phyloP scores from a whole-genome alignment of 2,888 invertebrate species.

The Harpagoxenus sublaevis region DNA sequence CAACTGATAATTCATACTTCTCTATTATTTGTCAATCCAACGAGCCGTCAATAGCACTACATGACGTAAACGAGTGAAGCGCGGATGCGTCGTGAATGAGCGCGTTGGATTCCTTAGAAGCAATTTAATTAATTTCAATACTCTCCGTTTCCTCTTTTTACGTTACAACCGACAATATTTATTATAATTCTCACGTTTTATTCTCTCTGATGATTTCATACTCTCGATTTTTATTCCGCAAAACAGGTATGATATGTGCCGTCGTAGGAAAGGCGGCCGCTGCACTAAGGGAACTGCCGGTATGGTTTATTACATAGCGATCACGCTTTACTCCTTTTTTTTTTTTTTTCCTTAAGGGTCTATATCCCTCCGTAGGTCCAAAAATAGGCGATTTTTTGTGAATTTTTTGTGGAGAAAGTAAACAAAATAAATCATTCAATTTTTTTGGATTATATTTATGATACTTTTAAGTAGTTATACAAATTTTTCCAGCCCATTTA shows the following conservation, averaged over 20 bases:
- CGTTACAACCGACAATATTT: constrained; percentile 9
- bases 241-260: constrained; percentile 99
- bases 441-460: too few species aligned
- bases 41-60: not conserved
- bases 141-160: constrained; percentile 11
- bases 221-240: constrained; percentile 85
- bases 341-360: constrained; percentile 35
- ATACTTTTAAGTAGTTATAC: too few species aligned
- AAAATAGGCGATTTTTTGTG: too few species aligned
- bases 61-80: constrained; percentile 8
- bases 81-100: not conserved
- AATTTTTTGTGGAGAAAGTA: too few species aligned
- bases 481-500: too few species aligned
- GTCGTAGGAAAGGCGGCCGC: constrained; percentile 97
- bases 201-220: constrained; percentile 81
- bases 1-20: not conserved
- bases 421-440: too few species aligned
- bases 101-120: constrained; percentile 15
- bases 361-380: too few species aligned
- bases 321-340: constrained; percentile 77
- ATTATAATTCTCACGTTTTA: constrained; percentile 30
- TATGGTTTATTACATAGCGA: constrained; percentile 89
- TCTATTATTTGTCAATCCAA: constrained; percentile 22
- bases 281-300: constrained; percentile 99
- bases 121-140: constrained; percentile 13